Conservation (phyloP, 2,797 vertebrate genomes). For the Paratrypauchen microcephalus region DNA sequence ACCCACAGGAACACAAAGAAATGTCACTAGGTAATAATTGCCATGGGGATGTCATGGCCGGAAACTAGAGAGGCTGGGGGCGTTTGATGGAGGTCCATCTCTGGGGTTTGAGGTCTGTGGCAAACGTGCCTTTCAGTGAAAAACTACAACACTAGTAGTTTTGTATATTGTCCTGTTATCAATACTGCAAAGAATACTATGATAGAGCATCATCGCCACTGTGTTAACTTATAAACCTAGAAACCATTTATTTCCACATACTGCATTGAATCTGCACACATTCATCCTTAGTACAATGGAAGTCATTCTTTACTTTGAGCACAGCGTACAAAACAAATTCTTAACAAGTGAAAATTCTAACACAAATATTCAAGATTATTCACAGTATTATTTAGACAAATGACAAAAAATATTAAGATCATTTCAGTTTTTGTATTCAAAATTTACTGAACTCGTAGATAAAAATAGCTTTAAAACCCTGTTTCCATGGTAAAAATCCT, state of each 20-base stretch:
- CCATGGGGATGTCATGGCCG: constrained; percentile 79
- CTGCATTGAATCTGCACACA: constrained; percentile 46
- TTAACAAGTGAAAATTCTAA: constrained; percentile 46
- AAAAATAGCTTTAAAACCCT: constrained; percentile 61
- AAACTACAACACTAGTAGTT: constrained; percentile 1
- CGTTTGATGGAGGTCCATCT: constrained; percentile 72
- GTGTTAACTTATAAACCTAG: constrained; percentile 66
- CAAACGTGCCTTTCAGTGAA: constrained; percentile 23
- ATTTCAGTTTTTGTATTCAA: constrained; percentile 44
- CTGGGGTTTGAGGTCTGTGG: constrained; percentile 64
- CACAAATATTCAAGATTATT: constrained; percentile 56
- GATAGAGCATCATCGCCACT: constrained; percentile 43
- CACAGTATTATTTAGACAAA: constrained; percentile 58
- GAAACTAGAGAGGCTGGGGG: constrained; percentile 72
- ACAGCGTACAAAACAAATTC: constrained; percentile 53
- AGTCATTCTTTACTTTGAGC: constrained; percentile 50
- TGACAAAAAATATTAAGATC: constrained; percentile 44
- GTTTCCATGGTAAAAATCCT: constrained; percentile 48
- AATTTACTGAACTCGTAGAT: constrained; percentile 33
- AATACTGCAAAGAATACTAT: constrained; percentile 22
- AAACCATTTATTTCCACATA: constrained; percentile 75
- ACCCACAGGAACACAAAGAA: constrained; percentile 63
- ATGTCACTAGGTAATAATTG: constrained; percentile 80
- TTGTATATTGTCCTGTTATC: not conserved
- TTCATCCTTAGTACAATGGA: constrained; percentile 56